These are phyloP conservation scores for Drosophila elegans DNA, from an alignment of 1,140 invertebrate genomes.

Conservation along the genomic window DNA sequence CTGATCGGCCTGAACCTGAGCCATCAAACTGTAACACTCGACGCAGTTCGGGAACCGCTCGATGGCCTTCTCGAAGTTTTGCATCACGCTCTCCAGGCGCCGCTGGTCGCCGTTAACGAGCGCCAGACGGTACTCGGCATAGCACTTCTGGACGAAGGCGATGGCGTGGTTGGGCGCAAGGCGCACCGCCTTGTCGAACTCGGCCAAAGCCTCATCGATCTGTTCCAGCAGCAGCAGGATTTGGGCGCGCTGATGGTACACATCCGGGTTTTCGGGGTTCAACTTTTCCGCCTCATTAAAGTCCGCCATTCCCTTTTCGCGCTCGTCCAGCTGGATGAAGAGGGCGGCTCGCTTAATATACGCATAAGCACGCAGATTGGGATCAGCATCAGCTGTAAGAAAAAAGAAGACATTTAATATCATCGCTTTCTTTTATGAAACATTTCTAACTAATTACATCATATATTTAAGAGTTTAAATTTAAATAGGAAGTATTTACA, in stretches of 20 bases:
- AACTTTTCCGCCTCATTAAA: constrained; percentile 91
- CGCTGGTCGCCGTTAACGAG: constrained; percentile 86
- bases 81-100: constrained; percentile 87
- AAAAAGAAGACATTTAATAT: not conserved
- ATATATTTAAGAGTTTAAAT: not conserved
- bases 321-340: constrained; percentile 91
- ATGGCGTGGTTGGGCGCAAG: constrained; percentile 93
- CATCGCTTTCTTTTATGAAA: too few species aligned
- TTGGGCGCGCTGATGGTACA: constrained; percentile 92
- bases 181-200: constrained; percentile 93
- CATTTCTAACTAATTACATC: too few species aligned
- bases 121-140: constrained; percentile 91
- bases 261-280: constrained; percentile 92
- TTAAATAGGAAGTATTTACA: too few species aligned
- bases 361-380: constrained; percentile 92
- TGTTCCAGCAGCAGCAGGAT: constrained; percentile 93
- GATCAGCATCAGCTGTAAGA: constrained; percentile 85
- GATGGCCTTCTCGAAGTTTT: constrained; percentile 90
- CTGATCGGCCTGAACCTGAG: constrained; percentile 93
- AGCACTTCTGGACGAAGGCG: constrained; percentile 94
- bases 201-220: constrained; percentile 90
- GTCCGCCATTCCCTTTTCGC: constrained; percentile 90
- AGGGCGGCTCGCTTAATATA: constrained; percentile 95
- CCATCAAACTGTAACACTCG: constrained; percentile 93
- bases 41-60: constrained; percentile 92